A percentile compares a stretch with the other conserved stretches of the same genome.
phyloP scores from a whole-genome alignment of 1,140 invertebrate species.

The Listronotus bonariensis region DNA sequence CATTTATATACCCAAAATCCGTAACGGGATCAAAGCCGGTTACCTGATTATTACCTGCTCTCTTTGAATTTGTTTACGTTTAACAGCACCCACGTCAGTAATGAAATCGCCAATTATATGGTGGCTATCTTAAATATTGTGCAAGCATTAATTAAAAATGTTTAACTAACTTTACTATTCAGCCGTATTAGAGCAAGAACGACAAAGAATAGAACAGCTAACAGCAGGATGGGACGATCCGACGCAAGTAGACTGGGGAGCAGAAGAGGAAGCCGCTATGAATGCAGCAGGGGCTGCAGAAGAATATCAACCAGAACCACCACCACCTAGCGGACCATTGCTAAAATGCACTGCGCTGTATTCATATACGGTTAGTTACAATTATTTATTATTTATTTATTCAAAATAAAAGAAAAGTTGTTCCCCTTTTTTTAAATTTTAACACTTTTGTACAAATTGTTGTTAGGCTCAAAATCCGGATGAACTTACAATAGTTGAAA shows the following conservation, averaged over 20 bases:
- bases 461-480: slow-evolving; percentile 94
- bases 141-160: neutral
- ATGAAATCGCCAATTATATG: neutral
- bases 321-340: slow-evolving; percentile 59
- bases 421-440: too few species aligned
- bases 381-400: neutral
- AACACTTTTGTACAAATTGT: too few species aligned
- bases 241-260: slow-evolving; percentile 80
- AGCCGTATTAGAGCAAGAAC: slow-evolving; percentile 75
- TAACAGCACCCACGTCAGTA: too few species aligned
- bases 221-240: slow-evolving; percentile 83
- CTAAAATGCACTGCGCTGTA: slow-evolving; percentile 88
- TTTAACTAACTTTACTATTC: slow-evolving; percentile 25
- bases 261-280: slow-evolving; percentile 59
- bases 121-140: too few species aligned
- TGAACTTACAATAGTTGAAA: slow-evolving; percentile 90
- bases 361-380: slow-evolving; percentile 74
- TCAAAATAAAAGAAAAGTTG: too few species aligned
- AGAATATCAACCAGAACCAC: slow-evolving; percentile 48
- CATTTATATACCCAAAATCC: too few species aligned
- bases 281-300: slow-evolving; percentile 50
- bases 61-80: too few species aligned
- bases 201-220: slow-evolving; percentile 73
- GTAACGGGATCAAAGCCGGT: too few species aligned
- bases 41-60: too few species aligned